Percentiles rank a stretch among this genome's conserved stretches.
Evolutionary conservation across 2,113 vertebrate genomes (phyloP).

Genomic region (Varanus salvator): DNA sequence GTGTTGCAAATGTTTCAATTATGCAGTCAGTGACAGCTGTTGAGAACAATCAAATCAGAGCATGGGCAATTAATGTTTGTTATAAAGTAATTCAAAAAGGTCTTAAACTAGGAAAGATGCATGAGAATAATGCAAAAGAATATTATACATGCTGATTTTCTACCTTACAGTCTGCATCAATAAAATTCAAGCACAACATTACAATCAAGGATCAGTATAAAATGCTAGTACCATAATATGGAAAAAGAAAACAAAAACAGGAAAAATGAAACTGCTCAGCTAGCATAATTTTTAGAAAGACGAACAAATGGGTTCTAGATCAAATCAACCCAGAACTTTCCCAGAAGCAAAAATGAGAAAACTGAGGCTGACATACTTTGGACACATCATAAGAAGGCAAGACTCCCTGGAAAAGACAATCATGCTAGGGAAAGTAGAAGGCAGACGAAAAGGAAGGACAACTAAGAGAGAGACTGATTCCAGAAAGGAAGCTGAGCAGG

Average conservation of each 20-base stretch:
- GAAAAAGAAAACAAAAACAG: background rate
- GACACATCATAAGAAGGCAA: no score
- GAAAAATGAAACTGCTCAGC: background rate
- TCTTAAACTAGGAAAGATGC: constrained; percentile 31
- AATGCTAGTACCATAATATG: background rate
- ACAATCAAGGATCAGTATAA: background rate
- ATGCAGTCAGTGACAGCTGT: constrained; percentile 79
- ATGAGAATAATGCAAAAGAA: constrained; percentile 21
- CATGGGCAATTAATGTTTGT: constrained; percentile 53
- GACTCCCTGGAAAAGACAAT: no score
- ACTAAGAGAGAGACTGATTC: no score
- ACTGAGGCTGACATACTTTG: no score
- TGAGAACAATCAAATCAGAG: constrained; percentile 68
- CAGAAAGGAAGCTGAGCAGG: no score
- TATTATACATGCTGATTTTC: background rate
- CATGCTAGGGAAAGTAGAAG: no score
- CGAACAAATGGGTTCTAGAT: no score
- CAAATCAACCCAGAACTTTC: no score
- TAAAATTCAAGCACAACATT: background rate
- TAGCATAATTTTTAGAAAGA: background rate
- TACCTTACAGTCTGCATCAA: background rate
- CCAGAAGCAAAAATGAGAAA: no score
- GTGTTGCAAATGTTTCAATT: constrained; percentile 72
- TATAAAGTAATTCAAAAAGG: constrained; percentile 1
- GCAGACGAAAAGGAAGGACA: no score